Evolutionary conservation across 2,888 invertebrate genomes (phyloP).

Genomic region (Cerastis leucographa): DNA sequence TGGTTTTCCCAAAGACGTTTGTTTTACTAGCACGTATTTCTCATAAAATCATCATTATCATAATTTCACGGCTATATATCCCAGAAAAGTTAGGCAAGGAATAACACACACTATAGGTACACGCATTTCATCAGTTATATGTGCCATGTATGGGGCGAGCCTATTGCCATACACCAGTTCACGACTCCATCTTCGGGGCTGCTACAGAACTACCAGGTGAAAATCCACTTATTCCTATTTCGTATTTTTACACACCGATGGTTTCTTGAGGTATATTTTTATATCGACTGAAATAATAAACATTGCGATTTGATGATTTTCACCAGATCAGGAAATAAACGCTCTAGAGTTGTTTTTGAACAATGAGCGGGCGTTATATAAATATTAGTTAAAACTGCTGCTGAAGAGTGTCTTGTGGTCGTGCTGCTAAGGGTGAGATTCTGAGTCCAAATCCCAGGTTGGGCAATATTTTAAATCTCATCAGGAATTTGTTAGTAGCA

Average conservation of each 20-base stretch:
- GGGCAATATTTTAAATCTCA: not conserved
- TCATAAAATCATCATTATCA: not conserved
- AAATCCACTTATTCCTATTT: not conserved
- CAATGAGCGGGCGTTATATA: not conserved
- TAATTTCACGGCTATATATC: not conserved
- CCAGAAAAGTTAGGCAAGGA: not conserved
- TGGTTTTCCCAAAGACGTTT: constrained; percentile 15
- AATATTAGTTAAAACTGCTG: not conserved
- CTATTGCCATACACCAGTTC: not conserved
- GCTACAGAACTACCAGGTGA: not conserved
- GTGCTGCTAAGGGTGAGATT: not conserved
- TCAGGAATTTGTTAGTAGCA: not conserved
- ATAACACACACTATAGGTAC: not conserved
- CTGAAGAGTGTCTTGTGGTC: not conserved
- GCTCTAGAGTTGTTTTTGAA: constrained; percentile 16
- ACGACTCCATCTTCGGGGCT: not conserved
- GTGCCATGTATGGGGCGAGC: not conserved
- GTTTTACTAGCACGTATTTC: constrained; percentile 22
- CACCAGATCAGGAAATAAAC: constrained; percentile 32
- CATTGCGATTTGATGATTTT: constrained; percentile 30
- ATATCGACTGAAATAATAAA: constrained; percentile 34
- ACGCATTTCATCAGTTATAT: not conserved
- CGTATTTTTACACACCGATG: not conserved
- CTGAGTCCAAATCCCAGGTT: not conserved
- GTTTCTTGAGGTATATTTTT: constrained; percentile 22